These are phyloP conservation scores for Leptoteleia sp. DNA, from an alignment of 1,140 invertebrate genomes.

Conservation along the genomic window DNA sequence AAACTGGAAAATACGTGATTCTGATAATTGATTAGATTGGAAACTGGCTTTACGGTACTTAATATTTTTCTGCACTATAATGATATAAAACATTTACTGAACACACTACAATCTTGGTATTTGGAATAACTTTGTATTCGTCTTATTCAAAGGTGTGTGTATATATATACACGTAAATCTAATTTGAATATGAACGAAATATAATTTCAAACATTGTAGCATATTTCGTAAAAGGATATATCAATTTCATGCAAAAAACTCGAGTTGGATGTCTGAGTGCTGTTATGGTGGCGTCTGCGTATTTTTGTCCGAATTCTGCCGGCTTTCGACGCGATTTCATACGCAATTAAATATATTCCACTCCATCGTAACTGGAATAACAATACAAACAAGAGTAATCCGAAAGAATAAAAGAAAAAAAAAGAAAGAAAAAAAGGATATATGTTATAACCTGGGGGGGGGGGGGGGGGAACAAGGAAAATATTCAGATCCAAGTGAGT, in stretches of 20 bases:
- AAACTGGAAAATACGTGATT: constrained; percentile 50
- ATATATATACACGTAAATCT: too few species aligned
- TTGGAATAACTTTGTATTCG: constrained; percentile 4
- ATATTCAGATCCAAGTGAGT: constrained; percentile 26
- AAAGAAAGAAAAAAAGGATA: constrained; percentile 18
- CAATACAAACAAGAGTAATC: neutral
- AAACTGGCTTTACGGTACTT: constrained; percentile 60
- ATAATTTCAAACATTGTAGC: too few species aligned
- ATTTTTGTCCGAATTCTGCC: constrained; percentile 49
- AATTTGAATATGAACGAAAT: too few species aligned
- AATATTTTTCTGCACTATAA: constrained; percentile 54
- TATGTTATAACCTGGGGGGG: too few species aligned
- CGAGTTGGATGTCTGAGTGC: constrained; percentile 62
- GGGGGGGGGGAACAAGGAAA: too few species aligned
- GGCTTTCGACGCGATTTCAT: constrained; percentile 23
- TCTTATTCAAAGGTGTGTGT: neutral
- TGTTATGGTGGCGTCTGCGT: constrained; percentile 53
- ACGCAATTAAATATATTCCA: constrained; percentile 34
- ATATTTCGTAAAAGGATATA: constrained; percentile 56
- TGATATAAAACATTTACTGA: constrained; percentile 59
- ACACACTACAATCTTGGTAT: too few species aligned
- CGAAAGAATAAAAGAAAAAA: constrained; percentile 13
- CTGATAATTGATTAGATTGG: constrained; percentile 24
- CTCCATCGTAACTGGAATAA: constrained; percentile 24
- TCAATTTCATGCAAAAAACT: constrained; percentile 58